Conservation (phyloP, 1,140 invertebrate species). For the Drosophila micromelanica region DNA sequence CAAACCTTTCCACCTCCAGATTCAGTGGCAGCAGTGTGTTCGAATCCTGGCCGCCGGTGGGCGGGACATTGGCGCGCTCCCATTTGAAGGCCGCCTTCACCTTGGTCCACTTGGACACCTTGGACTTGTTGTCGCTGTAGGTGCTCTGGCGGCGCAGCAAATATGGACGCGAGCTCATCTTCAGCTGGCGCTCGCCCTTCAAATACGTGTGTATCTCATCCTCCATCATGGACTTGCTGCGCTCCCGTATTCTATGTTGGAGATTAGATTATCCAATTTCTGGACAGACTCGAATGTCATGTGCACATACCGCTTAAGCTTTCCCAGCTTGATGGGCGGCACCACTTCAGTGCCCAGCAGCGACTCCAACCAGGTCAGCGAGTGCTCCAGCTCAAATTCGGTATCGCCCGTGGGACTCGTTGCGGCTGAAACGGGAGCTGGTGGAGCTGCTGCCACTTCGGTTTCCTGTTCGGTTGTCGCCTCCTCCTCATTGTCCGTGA, state of each 20-base stretch:
- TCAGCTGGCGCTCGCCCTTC: slow-evolving; percentile 51
- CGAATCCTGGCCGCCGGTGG: slow-evolving; percentile 78
- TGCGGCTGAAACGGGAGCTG: not conserved
- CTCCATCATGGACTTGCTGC: slow-evolving; percentile 85
- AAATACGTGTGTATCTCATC: slow-evolving; percentile 76
- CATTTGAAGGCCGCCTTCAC: slow-evolving; percentile 93
- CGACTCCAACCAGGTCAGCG: slow-evolving; percentile 86
- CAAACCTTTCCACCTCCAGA: slow-evolving; percentile 80
- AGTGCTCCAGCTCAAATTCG: slow-evolving; percentile 86
- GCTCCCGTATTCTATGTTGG: slow-evolving; percentile 67
- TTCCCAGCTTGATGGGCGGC: slow-evolving; percentile 63
- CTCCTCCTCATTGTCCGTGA: slow-evolving; percentile 53
- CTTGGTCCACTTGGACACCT: slow-evolving; percentile 91
- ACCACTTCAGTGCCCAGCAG: slow-evolving; percentile 64
- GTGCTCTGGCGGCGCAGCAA: slow-evolving; percentile 76
- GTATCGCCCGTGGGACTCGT: slow-evolving; percentile 77
- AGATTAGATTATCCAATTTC: not conserved
- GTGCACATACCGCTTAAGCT: slow-evolving; percentile 59
- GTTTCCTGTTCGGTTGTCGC: not conserved
- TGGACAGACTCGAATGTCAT: too few species aligned
- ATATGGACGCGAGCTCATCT: slow-evolving; percentile 57
- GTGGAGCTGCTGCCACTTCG: not conserved
- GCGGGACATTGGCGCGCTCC: slow-evolving; percentile 87
- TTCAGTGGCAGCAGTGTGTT: slow-evolving; percentile 80
- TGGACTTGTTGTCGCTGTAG: slow-evolving; percentile 80